These are phyloP conservation scores for Micromys minutus DNA, from an alignment of 2,113 vertebrate species.

Conservation along the genomic window DNA sequence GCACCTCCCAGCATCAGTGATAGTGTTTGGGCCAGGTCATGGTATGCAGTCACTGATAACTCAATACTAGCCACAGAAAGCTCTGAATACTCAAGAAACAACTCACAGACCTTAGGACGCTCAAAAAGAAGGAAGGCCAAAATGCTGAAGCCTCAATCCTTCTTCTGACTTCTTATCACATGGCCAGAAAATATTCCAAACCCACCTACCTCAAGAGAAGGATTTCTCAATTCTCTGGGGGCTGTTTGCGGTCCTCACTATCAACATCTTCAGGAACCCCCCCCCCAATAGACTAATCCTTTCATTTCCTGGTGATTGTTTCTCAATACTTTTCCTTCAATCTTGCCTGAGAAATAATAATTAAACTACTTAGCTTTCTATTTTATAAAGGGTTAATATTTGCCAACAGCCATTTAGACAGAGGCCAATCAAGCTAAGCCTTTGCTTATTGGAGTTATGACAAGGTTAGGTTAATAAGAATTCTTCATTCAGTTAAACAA, in stretches of 20 bases:
- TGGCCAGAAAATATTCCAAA: background rate
- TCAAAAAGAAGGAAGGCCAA: too few species aligned
- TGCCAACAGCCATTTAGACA: background rate
- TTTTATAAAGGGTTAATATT: conserved; percentile 17
- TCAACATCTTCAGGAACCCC: background rate
- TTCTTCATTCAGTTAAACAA: background rate
- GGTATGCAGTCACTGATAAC: too few species aligned
- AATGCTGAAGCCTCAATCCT: too few species aligned
- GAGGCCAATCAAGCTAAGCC: background rate
- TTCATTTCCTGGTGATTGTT: background rate
- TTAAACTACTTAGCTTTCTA: conserved; percentile 19
- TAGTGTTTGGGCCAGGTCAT: too few species aligned
- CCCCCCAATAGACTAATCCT: background rate
- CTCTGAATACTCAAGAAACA: too few species aligned
- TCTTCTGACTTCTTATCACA: background rate
- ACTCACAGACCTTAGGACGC: too few species aligned
- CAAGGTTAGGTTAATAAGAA: background rate
- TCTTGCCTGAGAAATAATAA: background rate
- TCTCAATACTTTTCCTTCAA: background rate
- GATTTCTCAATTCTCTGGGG: background rate
- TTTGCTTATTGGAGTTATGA: conserved; percentile 9
- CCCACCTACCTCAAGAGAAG: background rate
- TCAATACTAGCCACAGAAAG: too few species aligned
- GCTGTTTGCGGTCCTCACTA: background rate
- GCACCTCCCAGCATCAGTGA: too few species aligned